phyloP scores from a whole-genome alignment of 2,888 invertebrate species.

The Tachina lurida region DNA sequence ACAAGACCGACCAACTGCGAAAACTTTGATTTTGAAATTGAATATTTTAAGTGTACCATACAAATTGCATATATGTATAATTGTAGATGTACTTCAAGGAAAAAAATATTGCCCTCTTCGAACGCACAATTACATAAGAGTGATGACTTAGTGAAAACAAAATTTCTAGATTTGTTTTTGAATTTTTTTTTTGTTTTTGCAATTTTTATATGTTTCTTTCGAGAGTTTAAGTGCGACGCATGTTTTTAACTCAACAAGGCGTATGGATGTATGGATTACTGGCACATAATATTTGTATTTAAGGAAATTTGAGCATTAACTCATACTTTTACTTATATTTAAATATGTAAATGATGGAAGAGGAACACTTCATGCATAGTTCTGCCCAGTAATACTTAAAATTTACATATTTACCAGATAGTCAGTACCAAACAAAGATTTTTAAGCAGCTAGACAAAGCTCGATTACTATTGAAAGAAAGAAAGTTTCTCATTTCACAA shows the following conservation, averaged over 20 bases:
- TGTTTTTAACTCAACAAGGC: neutral
- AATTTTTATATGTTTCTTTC: conserved; percentile 18
- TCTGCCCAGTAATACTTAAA: neutral
- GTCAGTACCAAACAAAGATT: neutral
- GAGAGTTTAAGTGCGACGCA: conserved; percentile 39
- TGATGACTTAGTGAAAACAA: conserved; percentile 20
- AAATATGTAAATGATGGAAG: too few relatives aligned
- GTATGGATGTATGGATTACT: neutral
- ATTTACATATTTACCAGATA: neutral
- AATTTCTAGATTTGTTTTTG: neutral
- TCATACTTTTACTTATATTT: neutral
- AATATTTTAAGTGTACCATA: too few relatives aligned
- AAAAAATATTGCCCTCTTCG: conserved; percentile 1
- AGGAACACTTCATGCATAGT: neutral
- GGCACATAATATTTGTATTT: neutral
- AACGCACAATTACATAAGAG: conserved; percentile 6
- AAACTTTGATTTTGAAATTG: too few relatives aligned
- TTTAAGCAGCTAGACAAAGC: neutral
- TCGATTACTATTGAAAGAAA: too few relatives aligned
- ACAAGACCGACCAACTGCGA: too few relatives aligned
- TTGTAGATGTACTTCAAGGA: conserved; percentile 12
- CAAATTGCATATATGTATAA: too few relatives aligned
- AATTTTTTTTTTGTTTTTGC: neutral
- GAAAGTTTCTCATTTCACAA: too few relatives aligned
- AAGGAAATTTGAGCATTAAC: neutral